Evolutionary conservation across 1,140 invertebrate species (phyloP).

Genomic region (Drosophila tsacasi): DNA sequence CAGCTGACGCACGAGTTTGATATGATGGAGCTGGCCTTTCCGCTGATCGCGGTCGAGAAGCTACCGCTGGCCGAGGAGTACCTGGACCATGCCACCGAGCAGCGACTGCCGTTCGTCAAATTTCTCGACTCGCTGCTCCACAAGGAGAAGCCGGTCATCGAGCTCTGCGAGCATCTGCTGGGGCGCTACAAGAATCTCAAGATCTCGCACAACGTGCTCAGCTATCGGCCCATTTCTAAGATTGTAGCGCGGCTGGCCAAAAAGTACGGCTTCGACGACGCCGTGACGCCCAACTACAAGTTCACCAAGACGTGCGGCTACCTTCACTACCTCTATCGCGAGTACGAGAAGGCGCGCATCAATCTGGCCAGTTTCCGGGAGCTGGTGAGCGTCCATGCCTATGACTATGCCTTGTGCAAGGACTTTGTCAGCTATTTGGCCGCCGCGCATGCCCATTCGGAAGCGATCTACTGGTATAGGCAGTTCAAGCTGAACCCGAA

Average conservation of each 20-base stretch:
- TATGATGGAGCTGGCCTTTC: conserved; percentile 88
- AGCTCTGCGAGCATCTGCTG: conserved; percentile 84
- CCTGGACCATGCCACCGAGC: conserved; percentile 86
- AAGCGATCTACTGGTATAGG: conserved; percentile 87
- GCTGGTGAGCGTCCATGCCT: conserved; percentile 87
- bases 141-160: conserved; percentile 81
- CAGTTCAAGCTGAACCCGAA: conserved; percentile 86
- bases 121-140: conserved; percentile 88
- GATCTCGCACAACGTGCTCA: conserved; percentile 85
- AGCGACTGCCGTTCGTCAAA: conserved; percentile 87
- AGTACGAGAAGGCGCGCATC: conserved; percentile 87
- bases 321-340: conserved; percentile 88
- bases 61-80: conserved; percentile 88
- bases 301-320: conserved; percentile 87
- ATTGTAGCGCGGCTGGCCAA: conserved; percentile 87
- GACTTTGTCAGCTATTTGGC: conserved; percentile 86
- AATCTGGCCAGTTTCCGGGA: conserved; percentile 88
- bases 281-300: conserved; percentile 87
- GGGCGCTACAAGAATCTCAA: conserved; percentile 63
- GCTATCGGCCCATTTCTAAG: conserved; percentile 87
- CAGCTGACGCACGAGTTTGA: conserved; percentile 86
- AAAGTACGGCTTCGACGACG: conserved; percentile 87
- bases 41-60: conserved; percentile 90
- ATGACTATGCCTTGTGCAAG: conserved; percentile 86
- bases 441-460: conserved; percentile 61